Evolutionary conservation across 2,888 invertebrate species (phyloP).

Genomic region (Pandemis corylana): DNA sequence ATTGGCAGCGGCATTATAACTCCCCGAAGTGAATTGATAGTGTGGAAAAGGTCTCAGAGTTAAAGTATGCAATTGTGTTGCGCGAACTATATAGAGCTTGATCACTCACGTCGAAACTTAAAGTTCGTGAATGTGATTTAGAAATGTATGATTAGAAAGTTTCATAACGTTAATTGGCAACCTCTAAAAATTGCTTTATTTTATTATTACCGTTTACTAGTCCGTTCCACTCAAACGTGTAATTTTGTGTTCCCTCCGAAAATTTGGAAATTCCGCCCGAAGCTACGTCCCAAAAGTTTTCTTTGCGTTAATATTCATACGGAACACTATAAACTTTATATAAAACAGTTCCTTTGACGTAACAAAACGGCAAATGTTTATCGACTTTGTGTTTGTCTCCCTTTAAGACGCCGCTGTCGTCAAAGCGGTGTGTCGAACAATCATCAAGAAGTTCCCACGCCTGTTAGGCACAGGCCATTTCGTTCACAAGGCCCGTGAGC

Average conservation of each 20-base stretch:
- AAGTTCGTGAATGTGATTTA: background rate
- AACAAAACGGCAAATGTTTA: slow-evolving; percentile 25
- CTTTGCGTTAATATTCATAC: slow-evolving; percentile 20
- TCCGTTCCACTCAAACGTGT: slow-evolving; percentile 11
- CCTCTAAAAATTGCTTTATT: background rate
- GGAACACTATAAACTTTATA: slow-evolving; percentile 8
- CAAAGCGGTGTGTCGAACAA: slow-evolving; percentile 11
- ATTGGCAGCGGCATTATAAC: background rate
- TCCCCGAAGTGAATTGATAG: background rate
- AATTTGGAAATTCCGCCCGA: slow-evolving; percentile 16
- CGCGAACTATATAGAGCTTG: background rate
- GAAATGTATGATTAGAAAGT: background rate
- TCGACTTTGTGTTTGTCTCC: slow-evolving; percentile 1
- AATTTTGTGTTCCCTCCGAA: slow-evolving; percentile 20
- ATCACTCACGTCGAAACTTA: background rate
- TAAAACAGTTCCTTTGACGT: slow-evolving; percentile 32
- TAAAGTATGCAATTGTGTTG: background rate
- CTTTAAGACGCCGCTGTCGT: slow-evolving; percentile 9
- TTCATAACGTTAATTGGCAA: background rate
- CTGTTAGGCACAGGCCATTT: slow-evolving; percentile 29
- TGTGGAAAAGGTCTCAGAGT: background rate
- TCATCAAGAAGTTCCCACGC: slow-evolving; percentile 24
- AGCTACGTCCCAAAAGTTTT: slow-evolving; percentile 33
- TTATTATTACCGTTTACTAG: background rate
- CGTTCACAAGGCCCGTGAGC: slow-evolving; percentile 16